A percentile compares a stretch with the other conserved stretches of the same genome.
phyloP scores from a whole-genome alignment of 2,888 invertebrate genomes.

The Trissolcus japonicus region DNA sequence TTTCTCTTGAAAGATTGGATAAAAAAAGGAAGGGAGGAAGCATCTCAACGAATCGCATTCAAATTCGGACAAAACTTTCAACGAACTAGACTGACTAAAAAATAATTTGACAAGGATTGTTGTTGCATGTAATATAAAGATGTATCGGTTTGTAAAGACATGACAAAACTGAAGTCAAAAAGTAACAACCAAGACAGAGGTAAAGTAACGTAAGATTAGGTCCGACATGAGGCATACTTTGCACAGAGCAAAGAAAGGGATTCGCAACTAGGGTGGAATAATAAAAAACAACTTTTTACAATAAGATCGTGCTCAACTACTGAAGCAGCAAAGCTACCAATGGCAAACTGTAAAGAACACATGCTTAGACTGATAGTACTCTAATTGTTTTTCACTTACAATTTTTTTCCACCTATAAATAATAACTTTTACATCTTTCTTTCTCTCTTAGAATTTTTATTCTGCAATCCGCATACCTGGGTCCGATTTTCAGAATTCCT shows the following conservation, averaged over 20 bases:
- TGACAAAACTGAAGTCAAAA: conserved; percentile 59
- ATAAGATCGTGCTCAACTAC: conserved; percentile 76
- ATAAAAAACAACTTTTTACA: conserved; percentile 62
- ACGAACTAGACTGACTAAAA: conserved; percentile 20
- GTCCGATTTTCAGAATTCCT: too few relatives aligned
- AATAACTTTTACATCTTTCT: too few relatives aligned
- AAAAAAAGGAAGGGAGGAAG: conserved; percentile 9
- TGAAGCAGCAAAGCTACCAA: conserved; percentile 76
- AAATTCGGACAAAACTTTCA: conserved; percentile 23
- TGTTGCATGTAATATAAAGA: conserved; percentile 7
- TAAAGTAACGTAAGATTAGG: conserved; percentile 62
- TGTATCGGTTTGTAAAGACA: conserved; percentile 35
- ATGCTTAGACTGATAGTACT: conserved; percentile 68
- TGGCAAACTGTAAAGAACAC: conserved; percentile 73
- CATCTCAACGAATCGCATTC: conserved; percentile 34
- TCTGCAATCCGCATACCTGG: too few relatives aligned
- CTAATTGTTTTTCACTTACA: too few relatives aligned
- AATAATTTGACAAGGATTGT: conserved; percentile 14
- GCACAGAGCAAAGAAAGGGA: conserved; percentile 74
- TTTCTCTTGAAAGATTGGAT: conserved; percentile 10
- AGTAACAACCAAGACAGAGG: conserved; percentile 55
- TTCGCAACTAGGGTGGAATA: conserved; percentile 70
- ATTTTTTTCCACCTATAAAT: too few relatives aligned
- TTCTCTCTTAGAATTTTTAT: too few relatives aligned
- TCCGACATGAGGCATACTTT: conserved; percentile 76